Conservation (phyloP, 2,888 invertebrate species). For the Thymelicus acteon region DNA sequence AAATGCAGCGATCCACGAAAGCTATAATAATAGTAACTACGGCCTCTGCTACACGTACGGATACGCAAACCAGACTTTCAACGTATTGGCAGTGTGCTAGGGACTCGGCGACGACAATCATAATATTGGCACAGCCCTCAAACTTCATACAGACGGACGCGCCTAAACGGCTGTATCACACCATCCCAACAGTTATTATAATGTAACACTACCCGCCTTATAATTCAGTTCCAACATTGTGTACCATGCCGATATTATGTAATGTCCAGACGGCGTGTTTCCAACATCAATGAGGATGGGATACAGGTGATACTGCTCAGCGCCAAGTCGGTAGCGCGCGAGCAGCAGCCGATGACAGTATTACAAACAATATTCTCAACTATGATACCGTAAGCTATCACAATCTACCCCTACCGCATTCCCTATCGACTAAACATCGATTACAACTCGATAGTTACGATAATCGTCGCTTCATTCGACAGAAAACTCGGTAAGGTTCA, state of each 20-base stretch:
- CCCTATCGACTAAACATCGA: conserved; percentile 19
- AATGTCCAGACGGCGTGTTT: neutral
- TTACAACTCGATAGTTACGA: neutral
- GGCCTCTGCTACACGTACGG: conserved; percentile 56
- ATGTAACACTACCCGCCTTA: no score
- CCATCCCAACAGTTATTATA: no score
- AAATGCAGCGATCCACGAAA: conserved; percentile 79
- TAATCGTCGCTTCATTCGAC: conserved; percentile 8
- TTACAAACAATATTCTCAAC: conserved; percentile 38
- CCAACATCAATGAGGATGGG: neutral
- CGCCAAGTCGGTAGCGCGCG: conserved; percentile 67
- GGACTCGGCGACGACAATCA: conserved; percentile 42
- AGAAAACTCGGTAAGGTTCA: conserved; percentile 36
- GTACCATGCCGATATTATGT: neutral
- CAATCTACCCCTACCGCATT: conserved; percentile 44
- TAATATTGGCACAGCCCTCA: conserved; percentile 36
- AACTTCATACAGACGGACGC: no score
- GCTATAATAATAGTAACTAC: conserved; percentile 64
- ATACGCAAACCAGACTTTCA: conserved; percentile 55
- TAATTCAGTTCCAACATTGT: no score
- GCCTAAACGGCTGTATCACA: no score
- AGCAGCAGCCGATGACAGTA: conserved; percentile 20
- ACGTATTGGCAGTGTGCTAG: conserved; percentile 61
- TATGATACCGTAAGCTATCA: conserved; percentile 57
- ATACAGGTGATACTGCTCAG: conserved; percentile 70